phyloP scores from a whole-genome alignment of 2,888 invertebrate genomes.

The Pachycephus smyrnensis region DNA sequence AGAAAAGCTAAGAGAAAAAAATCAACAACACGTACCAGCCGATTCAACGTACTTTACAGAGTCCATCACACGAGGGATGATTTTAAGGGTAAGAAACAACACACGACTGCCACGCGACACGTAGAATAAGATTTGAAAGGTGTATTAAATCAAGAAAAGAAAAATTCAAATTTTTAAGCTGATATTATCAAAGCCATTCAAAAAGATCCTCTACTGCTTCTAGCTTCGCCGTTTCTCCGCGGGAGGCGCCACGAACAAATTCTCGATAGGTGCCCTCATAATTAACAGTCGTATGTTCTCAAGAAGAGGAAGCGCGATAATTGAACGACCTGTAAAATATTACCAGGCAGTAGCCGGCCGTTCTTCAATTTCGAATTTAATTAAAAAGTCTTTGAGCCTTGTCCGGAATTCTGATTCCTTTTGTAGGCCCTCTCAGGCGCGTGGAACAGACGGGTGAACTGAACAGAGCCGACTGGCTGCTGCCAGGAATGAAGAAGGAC shows the following conservation, averaged over 20 bases:
- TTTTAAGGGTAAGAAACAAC: neutral
- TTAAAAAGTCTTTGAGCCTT: constrained; percentile 33
- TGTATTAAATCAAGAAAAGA: too few relatives aligned
- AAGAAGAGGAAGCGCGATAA: constrained; percentile 23
- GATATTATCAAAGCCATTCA: neutral
- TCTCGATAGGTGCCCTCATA: constrained; percentile 6
- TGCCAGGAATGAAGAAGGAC: constrained; percentile 21
- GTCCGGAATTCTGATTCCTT: constrained; percentile 28
- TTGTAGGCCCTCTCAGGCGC: constrained; percentile 18
- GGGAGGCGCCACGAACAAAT: too few relatives aligned
- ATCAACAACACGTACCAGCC: constrained; percentile 17
- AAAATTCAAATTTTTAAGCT: too few relatives aligned
- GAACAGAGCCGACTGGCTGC: neutral
- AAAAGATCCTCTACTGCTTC: constrained; percentile 13
- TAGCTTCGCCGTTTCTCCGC: too few relatives aligned
- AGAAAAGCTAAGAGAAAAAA: constrained; percentile 19
- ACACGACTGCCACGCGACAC: constrained; percentile 19
- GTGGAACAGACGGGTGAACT: neutral
- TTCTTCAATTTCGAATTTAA: constrained; percentile 39
- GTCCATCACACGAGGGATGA: neutral
- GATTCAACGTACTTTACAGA: constrained; percentile 13
- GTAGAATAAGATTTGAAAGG: too few relatives aligned
- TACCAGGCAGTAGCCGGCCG: constrained; percentile 17
- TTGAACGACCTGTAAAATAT: constrained; percentile 33
- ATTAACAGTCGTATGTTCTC: constrained; percentile 26